Evolutionary conservation across 1,140 invertebrate species (phyloP).

Genomic region (Ptiloglossa arizonensis): DNA sequence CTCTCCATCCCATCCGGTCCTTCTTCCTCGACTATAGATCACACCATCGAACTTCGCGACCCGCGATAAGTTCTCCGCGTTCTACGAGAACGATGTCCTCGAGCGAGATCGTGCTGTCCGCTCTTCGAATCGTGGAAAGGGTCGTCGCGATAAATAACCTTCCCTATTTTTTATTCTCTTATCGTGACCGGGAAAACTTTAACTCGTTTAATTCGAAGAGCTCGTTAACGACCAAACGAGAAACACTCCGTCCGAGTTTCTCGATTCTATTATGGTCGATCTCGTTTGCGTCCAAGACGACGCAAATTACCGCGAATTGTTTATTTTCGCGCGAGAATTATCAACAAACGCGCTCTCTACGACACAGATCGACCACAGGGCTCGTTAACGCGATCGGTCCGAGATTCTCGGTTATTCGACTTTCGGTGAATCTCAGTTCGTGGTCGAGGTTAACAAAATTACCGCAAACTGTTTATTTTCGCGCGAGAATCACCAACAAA

Average conservation of each 20-base stretch:
- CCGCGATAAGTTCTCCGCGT: slow-evolving; percentile 28
- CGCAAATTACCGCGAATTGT: no score
- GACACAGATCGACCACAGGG: no score
- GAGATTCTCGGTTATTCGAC: no score
- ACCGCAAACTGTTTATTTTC: no score
- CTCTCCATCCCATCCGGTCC: background rate
- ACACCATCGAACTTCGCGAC: slow-evolving; percentile 26
- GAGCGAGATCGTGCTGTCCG: background rate
- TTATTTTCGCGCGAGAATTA: no score
- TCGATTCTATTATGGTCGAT: no score
- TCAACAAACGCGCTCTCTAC: no score
- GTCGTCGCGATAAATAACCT: slow-evolving; percentile 34
- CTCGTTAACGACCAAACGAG: background rate
- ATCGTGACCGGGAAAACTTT: slow-evolving; percentile 5
- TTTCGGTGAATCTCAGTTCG: no score
- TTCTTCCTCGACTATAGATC: background rate
- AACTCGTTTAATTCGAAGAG: slow-evolving; percentile 34
- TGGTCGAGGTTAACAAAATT: no score
- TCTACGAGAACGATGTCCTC: background rate
- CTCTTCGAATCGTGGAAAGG: slow-evolving; percentile 1
- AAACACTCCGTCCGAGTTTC: no score
- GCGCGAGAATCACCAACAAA: no score
- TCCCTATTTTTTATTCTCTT: slow-evolving; percentile 11
- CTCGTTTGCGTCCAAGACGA: no score
- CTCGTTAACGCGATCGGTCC: background rate